Evolutionary conservation across 1,140 invertebrate species (phyloP), one percentile per base, ranked within the genome.

Genomic region (Lineus longissimus): DNA sequence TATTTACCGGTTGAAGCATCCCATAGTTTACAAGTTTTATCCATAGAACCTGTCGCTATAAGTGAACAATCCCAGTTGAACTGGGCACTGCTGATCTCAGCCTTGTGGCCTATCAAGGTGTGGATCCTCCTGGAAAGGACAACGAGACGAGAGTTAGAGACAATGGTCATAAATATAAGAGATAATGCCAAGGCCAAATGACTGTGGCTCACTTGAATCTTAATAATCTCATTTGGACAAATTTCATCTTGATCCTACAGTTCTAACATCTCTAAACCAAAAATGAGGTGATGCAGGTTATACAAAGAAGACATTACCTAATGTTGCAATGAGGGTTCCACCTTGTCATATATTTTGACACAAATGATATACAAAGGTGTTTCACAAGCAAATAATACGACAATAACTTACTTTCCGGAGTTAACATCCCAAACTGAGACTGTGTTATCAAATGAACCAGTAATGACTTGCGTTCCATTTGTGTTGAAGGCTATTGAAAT

Each of bases 381-480:
- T n/a, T n/a, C n/a, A n/a, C n/a, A n/a, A n/a, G n/a, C n/a, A n/a
- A n/a, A n/a, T n/a, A n/a, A n/a, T n/a, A n/a, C n/a, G n/a, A n/a
- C n/a, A n/a, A n/a, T n/a, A n/a, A 80, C 84, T 81, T 76, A 91
- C 90, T 86, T 83, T 60, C 87, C 85, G 58, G 82, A 84, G 65
- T 89, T 85, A 2, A 86, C 86, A 76, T 91, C 90, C 90, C 90
- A 92, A 45, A 91, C 77, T 19, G 84, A 85, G 27, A 91, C 86
- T 9, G 88, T 90, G 43, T 87, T 85, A 75, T 92, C 90, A 75
- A 92, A 92, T 0, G 90, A 91, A 2, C 89, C 90, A 0, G 90
- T 91, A 55, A 91, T 85, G 22, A 92, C 72, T 63, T 88, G 82
- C 59, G 86, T 86, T 27, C 89, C 89, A 69, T 87, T 85, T 2